Base-by-base conservation (phyloP, 2,113 vertebrate species). In the Genyomyrus donnyi region DNA sequence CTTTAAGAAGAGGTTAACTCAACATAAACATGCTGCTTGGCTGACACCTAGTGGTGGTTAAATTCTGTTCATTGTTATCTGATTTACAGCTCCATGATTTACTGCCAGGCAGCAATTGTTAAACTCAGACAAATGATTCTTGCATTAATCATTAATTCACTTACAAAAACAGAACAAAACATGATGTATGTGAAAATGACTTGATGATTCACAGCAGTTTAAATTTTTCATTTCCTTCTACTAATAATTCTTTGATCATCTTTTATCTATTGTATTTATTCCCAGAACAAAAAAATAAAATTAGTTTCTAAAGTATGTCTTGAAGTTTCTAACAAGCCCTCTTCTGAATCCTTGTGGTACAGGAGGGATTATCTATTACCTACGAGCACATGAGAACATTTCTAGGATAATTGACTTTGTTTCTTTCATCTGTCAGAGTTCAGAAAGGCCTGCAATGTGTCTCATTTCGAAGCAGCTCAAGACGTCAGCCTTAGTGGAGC, bases 1-100 rank as follows among this genome's bases (percentile, higher is more conserved):
- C 24, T 84, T 9, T n/a, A 84, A 84, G 5, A 24, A 6, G 13
- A 6, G 42, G 2, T 48, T 48, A 84, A 84, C 39, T 7, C 48
- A 35, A 15, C n/a, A 39, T 50, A 52, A 87, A 6, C 35, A 46
- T 85, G 85, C 7, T 52, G 46, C 85, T 9, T 87, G 9, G 21
- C 15, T 35, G 85, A 87, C 85, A 87, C 24, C 85, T 87, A 87
- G 46, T 87, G 85, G 85, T 50, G 24, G 85, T 52, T 52, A 48
- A 52, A 35, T 52, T 52, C n/a, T 49, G 6, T 35, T 0, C 31
- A 39, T 52, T 35, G 6, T 48, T 45, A 48, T 31, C 1, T 0
- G 0, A 21, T 84, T 84, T 35, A 5, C 11, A 42, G 42, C 8
- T 46, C 1, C 7, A 11, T 11, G 7, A 46, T 84, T 46, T 45